Evolutionary conservation across 2,888 invertebrate genomes (phyloP), one percentile per base, ranked within the genome.

Genomic region (Phaedon cochleariae): DNA sequence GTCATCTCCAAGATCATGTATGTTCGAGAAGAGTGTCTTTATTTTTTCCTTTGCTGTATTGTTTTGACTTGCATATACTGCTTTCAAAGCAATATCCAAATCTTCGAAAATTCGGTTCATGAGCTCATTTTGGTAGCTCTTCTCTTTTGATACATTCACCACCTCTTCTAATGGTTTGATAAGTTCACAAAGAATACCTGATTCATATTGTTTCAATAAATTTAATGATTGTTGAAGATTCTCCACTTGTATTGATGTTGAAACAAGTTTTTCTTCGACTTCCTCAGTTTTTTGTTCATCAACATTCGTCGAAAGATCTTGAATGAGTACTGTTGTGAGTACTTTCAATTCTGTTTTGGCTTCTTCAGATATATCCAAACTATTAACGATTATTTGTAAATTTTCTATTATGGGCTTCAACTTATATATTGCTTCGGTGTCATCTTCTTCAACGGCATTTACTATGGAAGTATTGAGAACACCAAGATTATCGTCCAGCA

Each of bases 161-260:
- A 41, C 15, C 6, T 41, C 41, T 41, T n/a, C 41, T 15, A 41
- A 15, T 41, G n/a, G 41, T 41, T 41, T 41, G 15, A 12, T 41
- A 15, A 41, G n/a, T 15, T 41, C 41, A 41, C 15, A n/a, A 41
- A 41, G 15, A 15, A 15, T 6, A 41, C 41, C 12, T 15, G 15
- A 12, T 41, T 15, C 12, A 15, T 41, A 4, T 41, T 15, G 41
- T 41, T 41, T 9, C 15, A n/a, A n/a, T 41, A 1, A n/a, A n/a
- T 41, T 2, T 4, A 41, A 15, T 41, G 41, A 15, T 41, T 41
- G 15, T 15, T 12, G 41, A 41, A 41, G 1, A 15, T 41, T 41
- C n/a, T 1, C 15, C 6, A 41, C 4, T 15, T 41, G 62, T 51
- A 20, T 29, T 62, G 5, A 62, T 57, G 9, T 34, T 34, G 29